Conservation (phyloP, 2,888 invertebrate species). For the Pedicia rivosa region DNA sequence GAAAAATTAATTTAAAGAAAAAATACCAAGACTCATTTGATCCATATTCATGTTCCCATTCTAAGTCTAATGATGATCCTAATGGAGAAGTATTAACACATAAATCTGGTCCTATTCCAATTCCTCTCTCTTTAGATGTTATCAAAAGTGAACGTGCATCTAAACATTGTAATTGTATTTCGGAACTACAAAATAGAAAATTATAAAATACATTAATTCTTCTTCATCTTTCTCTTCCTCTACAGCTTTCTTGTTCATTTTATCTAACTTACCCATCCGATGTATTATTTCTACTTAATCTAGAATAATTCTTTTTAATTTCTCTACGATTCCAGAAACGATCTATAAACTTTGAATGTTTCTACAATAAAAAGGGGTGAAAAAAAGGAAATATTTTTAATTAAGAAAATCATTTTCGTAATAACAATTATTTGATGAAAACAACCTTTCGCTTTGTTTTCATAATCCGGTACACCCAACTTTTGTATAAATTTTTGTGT, state of each 20-base stretch:
- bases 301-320: conserved; percentile 21
- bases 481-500: too few relatives aligned
- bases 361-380: too few relatives aligned
- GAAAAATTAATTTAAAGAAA: neutral
- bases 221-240: too few relatives aligned
- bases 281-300: conserved; percentile 15
- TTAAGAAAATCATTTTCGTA: neutral
- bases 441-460: conserved; percentile 21
- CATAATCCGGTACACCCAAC: conserved; percentile 21
- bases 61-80: conserved; percentile 47
- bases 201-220: too few relatives aligned
- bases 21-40: conserved; percentile 3
- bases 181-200: conserved; percentile 23
- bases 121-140: conserved; percentile 22
- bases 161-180: conserved; percentile 42
- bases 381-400: conserved; percentile 2
- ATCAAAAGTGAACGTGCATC: conserved; percentile 36
- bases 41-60: conserved; percentile 50
- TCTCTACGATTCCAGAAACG: conserved; percentile 24
- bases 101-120: neutral
- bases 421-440: neutral
- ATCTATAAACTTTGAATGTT: conserved; percentile 24
- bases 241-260: too few relatives aligned
- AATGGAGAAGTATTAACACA: conserved; percentile 37
- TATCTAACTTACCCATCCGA: neutral